Evolutionary conservation across 2,113 vertebrate species (phyloP).

Genomic region (Salminus brasiliensis): DNA sequence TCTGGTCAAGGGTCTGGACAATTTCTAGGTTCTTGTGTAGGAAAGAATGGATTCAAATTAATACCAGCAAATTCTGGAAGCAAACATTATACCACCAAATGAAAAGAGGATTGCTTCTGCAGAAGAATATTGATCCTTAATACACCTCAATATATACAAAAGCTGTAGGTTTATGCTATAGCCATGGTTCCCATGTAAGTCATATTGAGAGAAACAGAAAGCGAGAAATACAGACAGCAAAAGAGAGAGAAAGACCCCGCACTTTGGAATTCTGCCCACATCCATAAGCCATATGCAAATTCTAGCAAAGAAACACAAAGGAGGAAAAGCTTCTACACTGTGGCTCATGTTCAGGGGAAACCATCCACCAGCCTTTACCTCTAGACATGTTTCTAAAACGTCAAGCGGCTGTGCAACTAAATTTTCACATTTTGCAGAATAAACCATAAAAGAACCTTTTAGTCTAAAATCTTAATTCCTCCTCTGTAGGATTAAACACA

Average conservation of each 20-base stretch:
- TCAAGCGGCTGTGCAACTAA: not conserved
- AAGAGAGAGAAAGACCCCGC: not conserved
- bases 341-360: not conserved
- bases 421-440: not conserved
- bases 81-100: too few relatives aligned
- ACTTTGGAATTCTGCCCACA: constrained; percentile 21
- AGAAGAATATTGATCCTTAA: too few relatives aligned
- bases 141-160: too few relatives aligned
- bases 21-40: too few relatives aligned
- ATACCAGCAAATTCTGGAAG: too few relatives aligned
- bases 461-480: not conserved
- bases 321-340: too few relatives aligned
- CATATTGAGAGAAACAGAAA: not conserved
- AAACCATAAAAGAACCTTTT: not conserved
- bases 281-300: constrained; percentile 38
- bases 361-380: not conserved
- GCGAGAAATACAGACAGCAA: too few relatives aligned
- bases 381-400: not conserved
- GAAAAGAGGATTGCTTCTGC: too few relatives aligned
- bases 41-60: too few relatives aligned
- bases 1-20: too few relatives aligned
- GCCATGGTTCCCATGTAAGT: too few relatives aligned
- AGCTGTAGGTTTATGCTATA: too few relatives aligned
- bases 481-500: not conserved
- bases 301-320: not conserved